A percentile compares a stretch with the other conserved stretches of the same genome.
Evolutionary conservation across 2,888 invertebrate species (phyloP).

Genomic region (Melieria picta): DNA sequence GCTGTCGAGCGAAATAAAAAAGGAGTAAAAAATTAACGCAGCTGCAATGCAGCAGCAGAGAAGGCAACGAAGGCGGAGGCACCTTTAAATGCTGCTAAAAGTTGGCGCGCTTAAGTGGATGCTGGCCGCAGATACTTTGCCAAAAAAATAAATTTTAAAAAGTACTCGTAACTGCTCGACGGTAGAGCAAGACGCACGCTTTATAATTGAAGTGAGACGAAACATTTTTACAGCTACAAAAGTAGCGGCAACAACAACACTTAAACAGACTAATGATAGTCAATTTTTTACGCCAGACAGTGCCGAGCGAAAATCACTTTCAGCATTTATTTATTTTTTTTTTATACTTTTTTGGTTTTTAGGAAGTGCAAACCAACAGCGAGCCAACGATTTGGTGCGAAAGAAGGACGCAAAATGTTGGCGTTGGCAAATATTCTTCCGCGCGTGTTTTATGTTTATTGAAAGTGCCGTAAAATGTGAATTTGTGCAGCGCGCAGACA

Average conservation of each 20-base stretch:
- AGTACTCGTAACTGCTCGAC: not conserved
- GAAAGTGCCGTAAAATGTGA: slow-evolving; percentile 37
- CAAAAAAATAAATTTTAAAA: not conserved
- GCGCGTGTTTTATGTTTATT: slow-evolving; percentile 34
- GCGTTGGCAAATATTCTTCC: not conserved
- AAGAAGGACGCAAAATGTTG: not conserved
- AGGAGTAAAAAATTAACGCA: not conserved
- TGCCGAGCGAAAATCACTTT: not conserved
- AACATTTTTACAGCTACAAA: slow-evolving; percentile 11
- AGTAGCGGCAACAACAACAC: slow-evolving; percentile 1
- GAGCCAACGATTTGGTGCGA: too few species aligned
- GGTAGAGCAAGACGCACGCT: not conserved
- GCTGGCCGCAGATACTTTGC: not conserved
- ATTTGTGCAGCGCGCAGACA: slow-evolving; percentile 28
- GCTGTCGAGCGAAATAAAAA: not conserved
- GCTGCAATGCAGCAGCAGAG: not conserved
- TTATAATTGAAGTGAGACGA: slow-evolving; percentile 4
- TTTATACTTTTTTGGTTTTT: not conserved
- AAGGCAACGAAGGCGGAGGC: not conserved
- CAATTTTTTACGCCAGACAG: slow-evolving; percentile 14
- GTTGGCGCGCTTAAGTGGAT: not conserved
- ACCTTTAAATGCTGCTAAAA: slow-evolving; percentile 11
- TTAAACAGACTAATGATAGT: slow-evolving; percentile 27
- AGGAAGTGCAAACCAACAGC: too few species aligned
- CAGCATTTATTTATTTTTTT: slow-evolving; percentile 2